A percentile compares a stretch with the other conserved stretches of the same genome.
These are phyloP conservation scores for Eucidaris tribuloides DNA, from an alignment of 35 echinoderm and acorn worm genomes.

Conservation along the genomic window DNA sequence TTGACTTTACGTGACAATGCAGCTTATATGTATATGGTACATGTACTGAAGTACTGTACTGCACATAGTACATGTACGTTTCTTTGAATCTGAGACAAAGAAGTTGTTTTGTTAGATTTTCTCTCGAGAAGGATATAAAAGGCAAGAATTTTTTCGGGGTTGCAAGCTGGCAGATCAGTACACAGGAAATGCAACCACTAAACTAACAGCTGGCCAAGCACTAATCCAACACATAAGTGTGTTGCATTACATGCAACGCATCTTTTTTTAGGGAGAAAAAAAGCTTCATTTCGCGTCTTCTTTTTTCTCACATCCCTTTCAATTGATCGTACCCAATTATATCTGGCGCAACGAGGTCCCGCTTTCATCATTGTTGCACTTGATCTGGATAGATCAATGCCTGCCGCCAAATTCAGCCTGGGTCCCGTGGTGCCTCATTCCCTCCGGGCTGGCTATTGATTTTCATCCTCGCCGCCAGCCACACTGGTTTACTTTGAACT, in stretches of 20 bases:
- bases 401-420: constrained; percentile 13
- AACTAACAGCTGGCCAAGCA: constrained; percentile 16
- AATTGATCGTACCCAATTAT: constrained; percentile 32
- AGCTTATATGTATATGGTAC: no score
- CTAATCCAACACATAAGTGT: neutral
- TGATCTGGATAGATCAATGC: constrained; percentile 40
- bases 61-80: no score
- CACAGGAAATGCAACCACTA: constrained; percentile 18
- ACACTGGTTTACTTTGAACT: constrained; percentile 16
- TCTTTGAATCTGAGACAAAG: no score
- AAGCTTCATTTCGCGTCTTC: neutral
- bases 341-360: neutral
- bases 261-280: neutral
- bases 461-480: constrained; percentile 1
- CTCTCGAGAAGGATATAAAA: no score
- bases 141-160: no score
- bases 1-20: no score
- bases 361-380: neutral
- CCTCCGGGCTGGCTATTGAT: neutral
- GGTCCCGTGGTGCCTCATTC: neutral
- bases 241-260: neutral
- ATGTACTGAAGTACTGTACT: no score
- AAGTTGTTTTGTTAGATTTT: no score
- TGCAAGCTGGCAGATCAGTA: no score
- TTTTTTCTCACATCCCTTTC: neutral